Evolutionary conservation across 2,888 invertebrate species (phyloP).

Genomic region (Tenodera sinensis): DNA sequence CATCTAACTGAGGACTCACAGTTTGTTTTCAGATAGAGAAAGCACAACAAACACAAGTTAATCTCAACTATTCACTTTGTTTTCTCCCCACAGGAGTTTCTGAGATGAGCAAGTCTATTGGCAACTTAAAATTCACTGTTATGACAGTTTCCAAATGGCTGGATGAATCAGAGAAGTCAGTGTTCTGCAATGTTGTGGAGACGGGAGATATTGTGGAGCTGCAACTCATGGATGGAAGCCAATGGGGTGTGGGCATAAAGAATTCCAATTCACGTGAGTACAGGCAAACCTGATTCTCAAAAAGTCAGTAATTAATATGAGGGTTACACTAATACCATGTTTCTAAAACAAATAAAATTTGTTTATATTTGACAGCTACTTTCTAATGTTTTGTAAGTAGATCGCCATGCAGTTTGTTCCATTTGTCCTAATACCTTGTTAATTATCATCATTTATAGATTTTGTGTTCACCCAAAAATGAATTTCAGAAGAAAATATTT

Average conservation of each 20-base stretch:
- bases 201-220: slow-evolving; percentile 69
- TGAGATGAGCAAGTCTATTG: background rate
- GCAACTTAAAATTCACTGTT: slow-evolving; percentile 33
- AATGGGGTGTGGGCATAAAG: slow-evolving; percentile 67
- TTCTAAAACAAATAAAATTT: no score
- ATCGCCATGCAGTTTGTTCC: no score
- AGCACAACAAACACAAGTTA: background rate
- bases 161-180: slow-evolving; percentile 64
- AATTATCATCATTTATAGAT: no score
- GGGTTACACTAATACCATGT: no score
- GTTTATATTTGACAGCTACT: no score
- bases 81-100: background rate
- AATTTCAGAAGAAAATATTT: no score
- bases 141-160: slow-evolving; percentile 67
- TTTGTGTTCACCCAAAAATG: no score
- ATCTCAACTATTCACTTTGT: no score
- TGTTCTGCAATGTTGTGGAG: slow-evolving; percentile 68
- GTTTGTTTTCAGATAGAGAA: background rate
- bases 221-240: slow-evolving; percentile 53
- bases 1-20: background rate
- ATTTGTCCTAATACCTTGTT: no score
- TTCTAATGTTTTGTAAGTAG: no score
- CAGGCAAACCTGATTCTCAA: background rate
- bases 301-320: no score
- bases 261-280: background rate